Base-by-base conservation (phyloP, 2,113 vertebrate species). In the Calonectris borealis region DNA sequence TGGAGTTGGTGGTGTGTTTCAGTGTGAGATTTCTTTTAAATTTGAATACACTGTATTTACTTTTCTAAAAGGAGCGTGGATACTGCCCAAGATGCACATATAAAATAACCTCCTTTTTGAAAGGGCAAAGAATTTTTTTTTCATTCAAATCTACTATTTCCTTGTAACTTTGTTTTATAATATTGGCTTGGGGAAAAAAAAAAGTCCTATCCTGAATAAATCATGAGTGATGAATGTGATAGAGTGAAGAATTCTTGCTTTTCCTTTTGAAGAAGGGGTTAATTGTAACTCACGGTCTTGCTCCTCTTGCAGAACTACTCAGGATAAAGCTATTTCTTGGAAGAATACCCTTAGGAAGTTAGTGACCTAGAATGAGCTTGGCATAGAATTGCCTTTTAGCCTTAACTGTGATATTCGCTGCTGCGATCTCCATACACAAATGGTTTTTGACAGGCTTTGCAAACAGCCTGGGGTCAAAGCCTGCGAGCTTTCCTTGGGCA, bases 291-390 rank as follows among this genome's bases (percentile, higher is more conserved):
- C 69, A 13, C 17, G 14, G 60, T 58, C 65, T 90, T 20, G 87
- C 62, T 88, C 46, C 10, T 92, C 70, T 88, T 92, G 65, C 86
- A 79, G 92, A 87, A 29, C 64, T 89, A 22, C 88, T 91, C 80
- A 75, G 93, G 92, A 90, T 92, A 90, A 94, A 96, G 88, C 86
- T 89, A 18, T 91, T 96, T 97, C 96, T 97, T 96, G 91, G 96
- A 87, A 96, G 93, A 96, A 96, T 95, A 91, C 92, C 95, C 96
- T 88, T 86, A 96, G 94, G 94, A 96, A 96, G 70, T 86, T 83
- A 86, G 96, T 97, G 96, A 96, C 95, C 97, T 95, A 95, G 91
- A 96, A 96, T 92, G 49, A 91, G 95, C 69, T 95, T 94, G 91
- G 91, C 92, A 76, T n/a, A 86, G 94, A 91, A 89, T 93, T 96